Evolutionary conservation across 92 coral and sea anemone species (phyloP).

Genomic region (Chrysogorgia sp.): DNA sequence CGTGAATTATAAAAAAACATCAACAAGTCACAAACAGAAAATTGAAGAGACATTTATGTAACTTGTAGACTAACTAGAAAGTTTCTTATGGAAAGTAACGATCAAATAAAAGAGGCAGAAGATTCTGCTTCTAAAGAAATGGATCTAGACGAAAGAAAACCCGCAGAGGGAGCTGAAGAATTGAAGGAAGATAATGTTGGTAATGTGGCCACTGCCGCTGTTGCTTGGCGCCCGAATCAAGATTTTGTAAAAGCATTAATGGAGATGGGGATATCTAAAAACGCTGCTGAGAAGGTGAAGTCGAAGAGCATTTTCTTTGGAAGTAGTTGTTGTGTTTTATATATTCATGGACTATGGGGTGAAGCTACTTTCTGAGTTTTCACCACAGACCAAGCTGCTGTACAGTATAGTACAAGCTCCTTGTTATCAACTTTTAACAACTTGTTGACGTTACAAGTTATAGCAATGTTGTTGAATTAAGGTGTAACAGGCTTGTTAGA

Average conservation of each 20-base stretch:
- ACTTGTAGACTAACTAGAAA: neutral
- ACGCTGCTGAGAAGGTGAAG: constrained; percentile 79
- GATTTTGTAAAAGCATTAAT: constrained; percentile 63
- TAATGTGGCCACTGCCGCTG: neutral
- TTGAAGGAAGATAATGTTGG: neutral
- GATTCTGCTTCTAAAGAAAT: neutral
- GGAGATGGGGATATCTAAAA: constrained; percentile 75
- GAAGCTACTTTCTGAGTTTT: too few relatives aligned
- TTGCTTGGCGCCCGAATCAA: constrained; percentile 66
- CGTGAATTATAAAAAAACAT: too few relatives aligned
- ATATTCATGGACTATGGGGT: too few relatives aligned
- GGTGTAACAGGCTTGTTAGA: too few relatives aligned
- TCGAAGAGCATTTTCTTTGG: neutral
- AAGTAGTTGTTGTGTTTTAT: neutral
- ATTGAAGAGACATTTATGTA: too few relatives aligned
- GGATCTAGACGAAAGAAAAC: constrained; percentile 18
- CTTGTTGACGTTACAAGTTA: too few relatives aligned
- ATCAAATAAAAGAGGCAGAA: neutral
- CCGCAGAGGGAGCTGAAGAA: constrained; percentile 25
- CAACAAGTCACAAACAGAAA: too few relatives aligned
- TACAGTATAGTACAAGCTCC: too few relatives aligned
- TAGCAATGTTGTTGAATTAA: too few relatives aligned
- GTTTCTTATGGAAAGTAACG: neutral
- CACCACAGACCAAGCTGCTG: too few relatives aligned
- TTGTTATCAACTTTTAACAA: too few relatives aligned